A percentile compares a stretch with the other conserved stretches of the same genome.
Conservation (phyloP, 2,888 invertebrate genomes). For the Temnothorax rugatulus region DNA sequence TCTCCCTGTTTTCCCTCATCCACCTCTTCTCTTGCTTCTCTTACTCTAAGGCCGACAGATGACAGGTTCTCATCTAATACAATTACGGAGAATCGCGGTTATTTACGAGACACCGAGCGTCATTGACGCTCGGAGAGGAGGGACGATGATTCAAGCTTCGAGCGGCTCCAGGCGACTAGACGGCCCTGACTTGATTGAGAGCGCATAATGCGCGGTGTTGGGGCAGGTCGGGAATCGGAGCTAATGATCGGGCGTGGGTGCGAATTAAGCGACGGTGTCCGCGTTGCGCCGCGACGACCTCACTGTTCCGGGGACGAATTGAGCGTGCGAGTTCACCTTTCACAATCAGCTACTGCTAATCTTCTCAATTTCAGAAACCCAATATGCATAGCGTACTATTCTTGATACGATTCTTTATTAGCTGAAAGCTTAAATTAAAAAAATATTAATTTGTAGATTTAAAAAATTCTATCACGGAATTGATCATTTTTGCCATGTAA, state of each 20-base stretch:
- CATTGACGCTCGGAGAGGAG: slow-evolving; percentile 67
- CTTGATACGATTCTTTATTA: not conserved
- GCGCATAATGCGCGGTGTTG: slow-evolving; percentile 84
- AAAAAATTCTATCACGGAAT: not conserved
- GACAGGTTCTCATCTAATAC: slow-evolving; percentile 84
- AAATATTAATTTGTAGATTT: not conserved
- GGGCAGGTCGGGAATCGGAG: slow-evolving; percentile 79
- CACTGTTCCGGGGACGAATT: slow-evolving; percentile 9
- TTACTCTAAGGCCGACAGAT: slow-evolving; percentile 62
- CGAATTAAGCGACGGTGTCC: slow-evolving; percentile 77
- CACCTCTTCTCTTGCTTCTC: not conserved
- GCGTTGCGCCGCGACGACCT: slow-evolving; percentile 41
- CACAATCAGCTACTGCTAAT: not conserved
- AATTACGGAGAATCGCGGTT: slow-evolving; percentile 82
- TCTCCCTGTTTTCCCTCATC: slow-evolving; percentile 6
- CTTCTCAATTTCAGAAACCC: not conserved
- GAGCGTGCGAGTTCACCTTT: slow-evolving; percentile 8
- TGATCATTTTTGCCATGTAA: not conserved
- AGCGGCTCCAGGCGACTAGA: slow-evolving; percentile 61
- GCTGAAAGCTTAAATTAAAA: not conserved
- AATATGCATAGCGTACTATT: not conserved
- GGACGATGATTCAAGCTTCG: slow-evolving; percentile 62
- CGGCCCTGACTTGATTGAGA: slow-evolving; percentile 80
- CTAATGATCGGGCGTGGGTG: slow-evolving; percentile 84
- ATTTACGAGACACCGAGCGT: slow-evolving; percentile 80